Percentiles rank a stretch among this genome's conserved stretches.
Evolutionary conservation across 2,113 vertebrate species (phyloP).

Genomic region (Myotis davidii): DNA sequence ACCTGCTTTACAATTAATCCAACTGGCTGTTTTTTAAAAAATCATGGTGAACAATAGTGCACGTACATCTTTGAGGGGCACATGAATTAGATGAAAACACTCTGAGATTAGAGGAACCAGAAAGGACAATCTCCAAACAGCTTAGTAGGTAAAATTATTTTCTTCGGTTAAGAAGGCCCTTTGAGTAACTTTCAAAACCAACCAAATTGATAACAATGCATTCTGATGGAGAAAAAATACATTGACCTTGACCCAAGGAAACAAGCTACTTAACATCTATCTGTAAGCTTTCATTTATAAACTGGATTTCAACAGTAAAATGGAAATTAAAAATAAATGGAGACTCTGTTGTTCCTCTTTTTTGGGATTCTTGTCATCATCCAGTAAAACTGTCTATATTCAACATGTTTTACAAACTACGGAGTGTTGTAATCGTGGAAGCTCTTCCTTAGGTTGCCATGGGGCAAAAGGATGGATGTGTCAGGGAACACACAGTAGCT

Average conservation of each 20-base stretch:
- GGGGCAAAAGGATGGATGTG: no score
- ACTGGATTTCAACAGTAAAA: neutral
- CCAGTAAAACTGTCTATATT: neutral
- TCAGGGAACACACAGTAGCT: neutral
- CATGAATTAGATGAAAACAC: neutral
- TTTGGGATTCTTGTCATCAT: neutral
- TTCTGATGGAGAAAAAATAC: neutral
- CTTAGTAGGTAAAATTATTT: neutral
- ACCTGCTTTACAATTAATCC: neutral
- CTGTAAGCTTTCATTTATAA: neutral
- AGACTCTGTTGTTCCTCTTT: neutral
- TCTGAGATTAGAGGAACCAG: neutral
- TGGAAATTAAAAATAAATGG: neutral
- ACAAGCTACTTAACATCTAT: neutral
- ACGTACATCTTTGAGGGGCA: neutral
- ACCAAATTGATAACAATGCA: neutral
- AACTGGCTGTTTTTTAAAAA: neutral
- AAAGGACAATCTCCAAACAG: neutral
- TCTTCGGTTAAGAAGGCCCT: neutral
- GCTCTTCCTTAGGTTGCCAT: no score
- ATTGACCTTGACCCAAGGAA: neutral
- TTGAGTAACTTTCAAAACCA: neutral
- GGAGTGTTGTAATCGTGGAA: accelerated
- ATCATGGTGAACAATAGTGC: neutral
- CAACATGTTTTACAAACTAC: neutral